These are phyloP conservation scores for Delichon dasypus DNA, from an alignment of 2,797 vertebrate species.

Conservation along the genomic window DNA sequence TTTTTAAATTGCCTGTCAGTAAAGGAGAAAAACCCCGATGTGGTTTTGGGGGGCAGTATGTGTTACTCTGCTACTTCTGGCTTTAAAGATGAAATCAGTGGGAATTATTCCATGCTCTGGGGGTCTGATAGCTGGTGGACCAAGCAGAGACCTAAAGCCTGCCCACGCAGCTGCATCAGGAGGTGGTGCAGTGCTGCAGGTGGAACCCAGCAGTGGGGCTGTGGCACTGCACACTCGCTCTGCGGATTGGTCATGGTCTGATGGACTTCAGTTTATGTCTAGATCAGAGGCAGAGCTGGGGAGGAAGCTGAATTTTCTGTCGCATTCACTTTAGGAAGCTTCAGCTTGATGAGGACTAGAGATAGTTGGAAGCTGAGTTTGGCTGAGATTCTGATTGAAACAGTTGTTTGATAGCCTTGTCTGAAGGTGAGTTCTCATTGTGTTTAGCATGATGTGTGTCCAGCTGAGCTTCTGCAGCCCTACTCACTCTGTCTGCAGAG, in stretches of 20 bases:
- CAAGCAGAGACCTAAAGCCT: not conserved
- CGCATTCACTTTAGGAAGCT: not conserved
- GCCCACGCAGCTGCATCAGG: not conserved
- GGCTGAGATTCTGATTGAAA: not conserved
- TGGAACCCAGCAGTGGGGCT: not conserved
- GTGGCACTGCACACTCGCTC: not conserved
- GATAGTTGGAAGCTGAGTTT: not conserved
- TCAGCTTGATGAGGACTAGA: not conserved
- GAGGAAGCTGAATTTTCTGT: not conserved
- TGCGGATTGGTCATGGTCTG: not conserved
- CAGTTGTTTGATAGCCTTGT: not conserved
- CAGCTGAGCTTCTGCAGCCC: not conserved
- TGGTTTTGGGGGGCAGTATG: not conserved
- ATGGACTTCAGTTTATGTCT: not conserved
- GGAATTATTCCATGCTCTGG: not conserved
- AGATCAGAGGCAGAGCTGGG: not conserved
- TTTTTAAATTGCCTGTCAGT: not conserved
- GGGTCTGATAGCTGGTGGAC: not conserved
- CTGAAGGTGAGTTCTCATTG: not conserved
- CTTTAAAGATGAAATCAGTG: not conserved
- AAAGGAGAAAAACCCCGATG: not conserved
- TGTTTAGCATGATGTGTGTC: not conserved
- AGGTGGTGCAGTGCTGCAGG: not conserved
- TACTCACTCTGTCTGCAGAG: not conserved
- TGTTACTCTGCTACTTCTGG: not conserved